Evolutionary conservation across 2,888 invertebrate genomes (phyloP).

Genomic region (Limnephilus rhombicus): DNA sequence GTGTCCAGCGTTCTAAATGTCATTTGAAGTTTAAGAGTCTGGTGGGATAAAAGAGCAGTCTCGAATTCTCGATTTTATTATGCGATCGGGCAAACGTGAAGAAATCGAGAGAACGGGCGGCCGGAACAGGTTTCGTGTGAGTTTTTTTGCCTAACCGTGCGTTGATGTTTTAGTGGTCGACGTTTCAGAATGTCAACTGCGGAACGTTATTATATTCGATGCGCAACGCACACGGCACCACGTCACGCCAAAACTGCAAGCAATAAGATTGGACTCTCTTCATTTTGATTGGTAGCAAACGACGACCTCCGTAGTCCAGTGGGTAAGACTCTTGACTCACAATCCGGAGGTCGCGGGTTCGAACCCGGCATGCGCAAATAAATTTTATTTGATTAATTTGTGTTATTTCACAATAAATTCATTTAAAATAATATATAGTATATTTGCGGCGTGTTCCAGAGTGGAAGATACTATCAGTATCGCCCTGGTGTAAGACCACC

Average conservation of each 20-base stretch:
- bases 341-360: too few species aligned
- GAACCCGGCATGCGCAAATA: too few species aligned
- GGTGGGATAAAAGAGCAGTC: constrained; percentile 14
- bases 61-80: constrained; percentile 38
- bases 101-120: constrained; percentile 56
- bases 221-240: background rate
- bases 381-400: too few species aligned
- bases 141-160: constrained; percentile 59
- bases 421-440: too few species aligned
- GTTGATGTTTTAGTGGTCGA: constrained; percentile 61
- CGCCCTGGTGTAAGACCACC: too few species aligned
- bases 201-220: background rate
- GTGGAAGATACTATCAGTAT: too few species aligned
- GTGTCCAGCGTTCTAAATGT: constrained; percentile 30
- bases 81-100: constrained; percentile 36
- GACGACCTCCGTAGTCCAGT: too few species aligned
- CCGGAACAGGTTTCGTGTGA: constrained; percentile 60
- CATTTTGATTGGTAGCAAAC: too few species aligned
- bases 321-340: too few species aligned
- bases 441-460: too few species aligned
- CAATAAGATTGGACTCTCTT: background rate
- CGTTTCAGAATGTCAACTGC: constrained; percentile 28
- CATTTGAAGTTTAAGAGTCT: constrained; percentile 42
- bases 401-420: too few species aligned
- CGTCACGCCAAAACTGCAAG: background rate